phyloP scores from a whole-genome alignment of 1,140 invertebrate genomes.

The Drosophila oshimai region DNA sequence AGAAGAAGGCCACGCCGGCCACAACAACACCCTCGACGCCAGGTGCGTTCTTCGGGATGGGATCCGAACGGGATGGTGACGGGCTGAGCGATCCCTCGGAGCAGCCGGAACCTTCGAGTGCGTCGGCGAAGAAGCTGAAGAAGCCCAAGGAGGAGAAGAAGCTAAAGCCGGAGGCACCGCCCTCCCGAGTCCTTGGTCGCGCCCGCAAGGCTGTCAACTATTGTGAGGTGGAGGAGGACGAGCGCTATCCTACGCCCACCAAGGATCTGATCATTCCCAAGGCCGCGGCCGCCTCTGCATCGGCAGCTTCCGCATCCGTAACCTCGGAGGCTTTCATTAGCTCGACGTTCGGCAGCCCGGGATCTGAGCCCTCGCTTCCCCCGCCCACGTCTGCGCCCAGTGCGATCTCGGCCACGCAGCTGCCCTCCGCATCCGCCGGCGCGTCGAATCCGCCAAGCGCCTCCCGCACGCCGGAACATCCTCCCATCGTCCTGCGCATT shows the following conservation, averaged over 20 bases:
- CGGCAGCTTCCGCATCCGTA: constrained; percentile 1
- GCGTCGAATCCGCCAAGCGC: constrained; percentile 51
- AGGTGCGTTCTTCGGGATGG: constrained; percentile 41
- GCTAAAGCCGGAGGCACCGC: constrained; percentile 80
- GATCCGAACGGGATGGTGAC: constrained; percentile 29
- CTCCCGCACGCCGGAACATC: constrained; percentile 82
- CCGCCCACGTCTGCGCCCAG: constrained; percentile 58
- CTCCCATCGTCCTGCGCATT: constrained; percentile 86
- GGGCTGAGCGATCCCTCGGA: constrained; percentile 19
- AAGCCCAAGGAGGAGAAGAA: constrained; percentile 80
- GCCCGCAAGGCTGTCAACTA: constrained; percentile 81
- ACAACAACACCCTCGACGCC: constrained; percentile 36
- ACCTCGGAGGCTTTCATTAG: constrained; percentile 29
- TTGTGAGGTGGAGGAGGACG: constrained; percentile 77
- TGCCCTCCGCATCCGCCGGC: constrained; percentile 16
- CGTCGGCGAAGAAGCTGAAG: constrained; percentile 45
- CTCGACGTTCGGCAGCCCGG: constrained; percentile 12
- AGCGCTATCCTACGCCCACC: constrained; percentile 81
- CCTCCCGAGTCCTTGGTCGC: constrained; percentile 74
- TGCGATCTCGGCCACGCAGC: constrained; percentile 48
- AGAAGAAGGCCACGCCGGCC: constrained; percentile 46
- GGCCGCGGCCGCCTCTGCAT: background rate
- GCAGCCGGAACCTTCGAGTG: constrained; percentile 34
- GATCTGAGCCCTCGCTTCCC: constrained; percentile 42
- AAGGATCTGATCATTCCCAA: constrained; percentile 73